Conservation (phyloP, 1,140 invertebrate genomes). For the Pseudomyrmex pallidus region DNA sequence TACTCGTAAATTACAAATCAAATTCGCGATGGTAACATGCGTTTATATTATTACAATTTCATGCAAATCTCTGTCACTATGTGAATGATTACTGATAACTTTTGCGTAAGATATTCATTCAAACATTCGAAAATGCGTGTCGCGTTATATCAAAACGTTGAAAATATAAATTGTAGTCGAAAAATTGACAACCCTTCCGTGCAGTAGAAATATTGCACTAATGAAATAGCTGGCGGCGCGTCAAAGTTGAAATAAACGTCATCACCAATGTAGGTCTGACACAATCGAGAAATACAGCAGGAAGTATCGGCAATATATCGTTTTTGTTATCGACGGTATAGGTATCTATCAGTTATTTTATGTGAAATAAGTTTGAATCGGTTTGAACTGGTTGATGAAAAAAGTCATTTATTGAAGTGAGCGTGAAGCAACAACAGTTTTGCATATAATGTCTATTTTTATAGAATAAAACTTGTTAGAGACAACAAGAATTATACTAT, state of each 20-base stretch:
- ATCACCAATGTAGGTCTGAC: constrained; percentile 22
- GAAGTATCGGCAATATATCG: constrained; percentile 37
- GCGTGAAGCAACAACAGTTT: not conserved
- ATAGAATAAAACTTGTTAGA: not conserved
- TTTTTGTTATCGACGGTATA: constrained; percentile 37
- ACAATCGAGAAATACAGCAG: constrained; percentile 36
- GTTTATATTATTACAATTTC: constrained; percentile 47
- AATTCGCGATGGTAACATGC: constrained; percentile 29
- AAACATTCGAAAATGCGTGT: constrained; percentile 15
- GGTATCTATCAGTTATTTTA: constrained; percentile 37
- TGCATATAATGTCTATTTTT: not conserved
- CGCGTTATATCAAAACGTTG: not conserved
- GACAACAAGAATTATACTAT: not conserved
- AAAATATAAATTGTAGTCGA: constrained; percentile 41
- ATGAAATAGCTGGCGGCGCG: constrained; percentile 42
- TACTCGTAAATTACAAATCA: constrained; percentile 39
- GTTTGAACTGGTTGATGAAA: constrained; percentile 11
- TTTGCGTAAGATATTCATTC: not conserved
- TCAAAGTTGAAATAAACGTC: constrained; percentile 44
- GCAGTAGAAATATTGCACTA: constrained; percentile 29
- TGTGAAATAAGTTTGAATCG: not conserved
- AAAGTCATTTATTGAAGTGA: not conserved
- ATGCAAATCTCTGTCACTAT: constrained; percentile 32
- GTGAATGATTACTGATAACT: constrained; percentile 26
- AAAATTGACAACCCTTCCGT: constrained; percentile 1